Conservation (phyloP, 2,797 vertebrate species). For the Notolabrus celidotus region DNA sequence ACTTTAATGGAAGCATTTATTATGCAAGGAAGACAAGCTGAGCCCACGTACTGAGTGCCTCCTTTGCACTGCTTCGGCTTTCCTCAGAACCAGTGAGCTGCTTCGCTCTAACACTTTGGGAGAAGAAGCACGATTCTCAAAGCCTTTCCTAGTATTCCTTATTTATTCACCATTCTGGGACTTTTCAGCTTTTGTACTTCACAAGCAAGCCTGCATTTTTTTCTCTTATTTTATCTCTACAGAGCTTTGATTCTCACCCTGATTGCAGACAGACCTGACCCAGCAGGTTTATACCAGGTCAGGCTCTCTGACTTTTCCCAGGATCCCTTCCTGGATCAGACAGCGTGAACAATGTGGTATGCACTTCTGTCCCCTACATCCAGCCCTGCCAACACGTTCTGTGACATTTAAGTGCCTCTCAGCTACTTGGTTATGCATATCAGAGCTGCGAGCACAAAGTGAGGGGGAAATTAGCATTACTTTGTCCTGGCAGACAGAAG, state of each 20-base stretch:
- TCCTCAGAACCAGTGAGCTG: constrained; percentile 29
- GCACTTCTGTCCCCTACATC: constrained; percentile 22
- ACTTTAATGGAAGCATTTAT: constrained; percentile 21
- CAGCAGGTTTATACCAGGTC: constrained; percentile 1
- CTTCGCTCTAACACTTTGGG: constrained; percentile 20
- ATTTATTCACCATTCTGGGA: constrained; percentile 52
- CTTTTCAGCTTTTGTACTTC: constrained; percentile 31
- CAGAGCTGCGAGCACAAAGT: constrained; percentile 15
- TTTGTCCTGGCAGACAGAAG: constrained; percentile 1
- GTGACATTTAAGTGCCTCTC: constrained; percentile 17
- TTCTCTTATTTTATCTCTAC: background rate
- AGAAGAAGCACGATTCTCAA: constrained; percentile 27
- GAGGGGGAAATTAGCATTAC: constrained; percentile 3
- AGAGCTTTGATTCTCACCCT: constrained; percentile 29
- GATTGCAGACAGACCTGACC: constrained; percentile 21
- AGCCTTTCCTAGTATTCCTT: constrained; percentile 38
- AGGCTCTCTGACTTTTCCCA: constrained; percentile 9
- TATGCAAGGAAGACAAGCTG: constrained; percentile 17
- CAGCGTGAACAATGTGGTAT: constrained; percentile 7
- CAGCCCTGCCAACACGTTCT: background rate
- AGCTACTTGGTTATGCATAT: constrained; percentile 17
- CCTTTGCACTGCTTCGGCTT: constrained; percentile 8
- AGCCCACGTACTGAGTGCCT: constrained; percentile 4
- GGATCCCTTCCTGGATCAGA: constrained; percentile 11
- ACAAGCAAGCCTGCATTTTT: constrained; percentile 32